phyloP scores from a whole-genome alignment of 2,888 invertebrate species.

The Galerucella pusilla region DNA sequence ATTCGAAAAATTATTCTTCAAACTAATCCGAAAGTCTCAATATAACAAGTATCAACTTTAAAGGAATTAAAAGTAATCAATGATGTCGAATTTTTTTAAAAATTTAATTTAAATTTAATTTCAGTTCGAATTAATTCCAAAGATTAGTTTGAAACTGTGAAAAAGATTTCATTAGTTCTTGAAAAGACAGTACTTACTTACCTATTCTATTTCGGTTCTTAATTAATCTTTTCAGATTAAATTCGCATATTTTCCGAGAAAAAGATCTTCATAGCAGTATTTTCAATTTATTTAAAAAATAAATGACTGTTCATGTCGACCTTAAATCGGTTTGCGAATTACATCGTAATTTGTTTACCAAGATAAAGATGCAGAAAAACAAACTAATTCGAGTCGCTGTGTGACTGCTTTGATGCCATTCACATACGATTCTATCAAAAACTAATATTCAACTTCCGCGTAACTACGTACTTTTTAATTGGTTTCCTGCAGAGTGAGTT shows the following conservation, averaged over 20 bases:
- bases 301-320: not conserved
- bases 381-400: no score
- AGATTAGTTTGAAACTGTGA: constrained; percentile 20
- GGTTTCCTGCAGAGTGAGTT: no score
- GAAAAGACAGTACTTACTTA: not conserved
- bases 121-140: constrained; percentile 22
- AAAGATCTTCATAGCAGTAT: not conserved
- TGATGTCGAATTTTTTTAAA: constrained; percentile 9
- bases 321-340: no score
- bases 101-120: constrained; percentile 25
- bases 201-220: constrained; percentile 28
- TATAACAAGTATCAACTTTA: no score
- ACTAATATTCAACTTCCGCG: no score
- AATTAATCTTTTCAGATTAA: constrained; percentile 27
- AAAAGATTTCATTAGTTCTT: constrained; percentile 31
- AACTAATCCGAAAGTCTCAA: no score
- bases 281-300: not conserved
- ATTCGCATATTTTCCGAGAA: constrained; percentile 7
- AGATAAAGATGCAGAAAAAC: no score
- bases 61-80: not conserved
- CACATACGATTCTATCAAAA: no score
- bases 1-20: no score
- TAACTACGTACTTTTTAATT: no score
- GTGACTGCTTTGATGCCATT: no score
- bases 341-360: no score